Conservation (phyloP, 1,140 invertebrate genomes). For the Diuraphis noxia region DNA sequence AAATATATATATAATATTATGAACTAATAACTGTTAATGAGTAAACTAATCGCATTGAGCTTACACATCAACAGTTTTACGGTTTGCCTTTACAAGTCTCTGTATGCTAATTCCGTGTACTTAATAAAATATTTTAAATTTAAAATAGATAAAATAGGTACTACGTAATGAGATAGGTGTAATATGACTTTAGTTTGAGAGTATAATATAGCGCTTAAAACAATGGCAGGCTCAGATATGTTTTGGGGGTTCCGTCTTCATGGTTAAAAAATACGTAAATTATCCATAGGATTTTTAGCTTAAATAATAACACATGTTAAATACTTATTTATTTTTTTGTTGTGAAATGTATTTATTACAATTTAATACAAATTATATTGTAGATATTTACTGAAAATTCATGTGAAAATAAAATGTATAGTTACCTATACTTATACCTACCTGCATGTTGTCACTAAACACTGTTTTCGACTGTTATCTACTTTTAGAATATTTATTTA, state of each 20-base stretch:
- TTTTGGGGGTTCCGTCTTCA: neutral
- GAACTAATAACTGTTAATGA: neutral
- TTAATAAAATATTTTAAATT: neutral
- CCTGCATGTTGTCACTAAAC: neutral
- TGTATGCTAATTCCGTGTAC: neutral
- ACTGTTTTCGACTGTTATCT: neutral
- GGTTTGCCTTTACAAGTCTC: neutral
- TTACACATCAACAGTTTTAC: neutral
- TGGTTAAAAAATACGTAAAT: neutral
- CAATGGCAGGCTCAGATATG: neutral
- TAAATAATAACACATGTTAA: neutral
- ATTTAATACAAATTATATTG: neutral
- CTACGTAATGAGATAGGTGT: neutral
- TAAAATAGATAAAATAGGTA: neutral
- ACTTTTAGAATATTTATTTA: neutral
- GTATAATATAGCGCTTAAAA: no score
- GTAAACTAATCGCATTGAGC: neutral
- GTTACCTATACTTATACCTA: no score
- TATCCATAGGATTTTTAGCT: neutral
- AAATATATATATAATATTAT: neutral
- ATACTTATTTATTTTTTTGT: neutral
- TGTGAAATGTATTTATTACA: neutral
- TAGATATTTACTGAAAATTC: neutral
- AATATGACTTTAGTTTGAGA: neutral
- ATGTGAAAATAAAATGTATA: neutral